Conservation (phyloP, 1,140 invertebrate genomes). For the Cryptotermes secundus region DNA sequence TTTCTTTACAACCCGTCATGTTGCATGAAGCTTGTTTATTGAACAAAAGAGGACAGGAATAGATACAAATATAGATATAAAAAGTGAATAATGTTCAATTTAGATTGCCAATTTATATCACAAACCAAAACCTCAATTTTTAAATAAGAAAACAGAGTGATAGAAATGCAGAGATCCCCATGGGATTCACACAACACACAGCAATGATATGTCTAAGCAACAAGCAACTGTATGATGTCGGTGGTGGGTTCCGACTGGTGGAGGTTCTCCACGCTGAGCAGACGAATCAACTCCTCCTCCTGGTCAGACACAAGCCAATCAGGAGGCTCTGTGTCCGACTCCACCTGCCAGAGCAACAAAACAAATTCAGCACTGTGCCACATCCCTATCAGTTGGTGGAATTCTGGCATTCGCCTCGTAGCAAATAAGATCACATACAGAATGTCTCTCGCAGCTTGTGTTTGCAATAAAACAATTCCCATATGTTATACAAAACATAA, state of each 20-base stretch:
- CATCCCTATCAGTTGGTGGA: neutral
- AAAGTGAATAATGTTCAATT: neutral
- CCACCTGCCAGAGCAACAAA: conserved; percentile 49
- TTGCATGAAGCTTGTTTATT: conserved; percentile 4
- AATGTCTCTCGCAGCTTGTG: no score
- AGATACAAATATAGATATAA: neutral
- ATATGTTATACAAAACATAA: no score
- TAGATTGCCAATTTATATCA: neutral
- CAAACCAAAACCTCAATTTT: neutral
- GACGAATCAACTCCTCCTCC: conserved; percentile 76
- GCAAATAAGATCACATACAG: no score
- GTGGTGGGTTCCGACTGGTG: conserved; percentile 38
- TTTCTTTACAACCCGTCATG: neutral
- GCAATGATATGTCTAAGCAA: conserved; percentile 21
- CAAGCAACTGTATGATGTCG: conserved; percentile 40
- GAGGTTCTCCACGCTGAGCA: conserved; percentile 52
- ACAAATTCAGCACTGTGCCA: conserved; percentile 27
- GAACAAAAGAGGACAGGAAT: neutral
- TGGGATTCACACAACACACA: no score
- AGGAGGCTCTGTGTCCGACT: conserved; percentile 60
- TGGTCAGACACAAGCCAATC: conserved; percentile 78
- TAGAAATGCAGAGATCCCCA: neutral
- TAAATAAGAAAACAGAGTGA: no score
- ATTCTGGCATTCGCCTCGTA: no score
- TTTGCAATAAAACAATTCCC: no score